phyloP scores from a whole-genome alignment of 1,140 invertebrate species.

The Cherax destructor region DNA sequence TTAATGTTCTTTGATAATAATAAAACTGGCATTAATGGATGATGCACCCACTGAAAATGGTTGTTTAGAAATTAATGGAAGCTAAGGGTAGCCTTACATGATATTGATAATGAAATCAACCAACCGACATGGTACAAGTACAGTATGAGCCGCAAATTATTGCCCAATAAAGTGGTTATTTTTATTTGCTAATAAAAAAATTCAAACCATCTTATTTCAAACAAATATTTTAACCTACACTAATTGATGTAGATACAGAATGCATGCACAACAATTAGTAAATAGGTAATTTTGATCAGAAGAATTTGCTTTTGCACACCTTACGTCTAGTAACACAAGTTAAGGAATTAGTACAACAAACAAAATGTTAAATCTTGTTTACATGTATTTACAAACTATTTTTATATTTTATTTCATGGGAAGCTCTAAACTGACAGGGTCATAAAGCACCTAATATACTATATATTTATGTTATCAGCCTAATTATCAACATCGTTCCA shows the following conservation, averaged over 20 bases:
- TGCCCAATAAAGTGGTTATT: background rate
- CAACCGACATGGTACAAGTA: background rate
- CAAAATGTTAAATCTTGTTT: background rate
- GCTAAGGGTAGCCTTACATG: too few species aligned
- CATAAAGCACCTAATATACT: background rate
- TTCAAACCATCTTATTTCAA: background rate
- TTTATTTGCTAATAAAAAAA: background rate
- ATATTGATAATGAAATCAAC: background rate
- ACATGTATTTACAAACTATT: background rate
- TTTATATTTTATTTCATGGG: too few species aligned
- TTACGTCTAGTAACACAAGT: background rate
- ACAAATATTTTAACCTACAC: background rate
- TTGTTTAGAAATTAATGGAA: too few species aligned
- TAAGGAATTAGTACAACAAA: background rate
- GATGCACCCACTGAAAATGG: too few species aligned
- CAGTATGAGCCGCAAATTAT: background rate
- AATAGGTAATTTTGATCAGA: background rate
- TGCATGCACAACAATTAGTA: background rate
- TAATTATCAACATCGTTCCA: slow-evolving; percentile 4
- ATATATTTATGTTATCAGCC: background rate
- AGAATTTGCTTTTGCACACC: background rate
- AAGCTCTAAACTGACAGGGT: too few species aligned
- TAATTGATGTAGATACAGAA: background rate
- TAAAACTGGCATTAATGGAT: too few species aligned
- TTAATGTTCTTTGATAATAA: too few species aligned